Percentiles rank a stretch among this genome's conserved stretches.
These are phyloP conservation scores for Mormoops blainvillei DNA, from an alignment of 2,113 vertebrate species.

Conservation along the genomic window DNA sequence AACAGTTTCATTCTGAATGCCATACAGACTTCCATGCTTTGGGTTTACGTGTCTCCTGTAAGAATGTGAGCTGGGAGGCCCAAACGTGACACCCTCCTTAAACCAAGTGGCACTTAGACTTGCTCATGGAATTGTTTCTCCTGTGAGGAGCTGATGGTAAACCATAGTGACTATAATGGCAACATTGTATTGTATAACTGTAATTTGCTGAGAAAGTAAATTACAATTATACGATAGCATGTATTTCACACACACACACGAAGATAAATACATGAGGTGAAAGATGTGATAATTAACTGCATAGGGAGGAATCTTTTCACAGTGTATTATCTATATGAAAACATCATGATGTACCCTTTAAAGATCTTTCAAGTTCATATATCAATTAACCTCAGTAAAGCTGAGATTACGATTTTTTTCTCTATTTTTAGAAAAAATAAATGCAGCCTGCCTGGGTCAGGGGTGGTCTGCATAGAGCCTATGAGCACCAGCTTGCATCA, in stretches of 20 bases:
- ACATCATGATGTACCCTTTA: neutral
- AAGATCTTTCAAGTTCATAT: neutral
- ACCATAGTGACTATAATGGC: neutral
- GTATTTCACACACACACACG: neutral
- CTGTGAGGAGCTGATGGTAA: neutral
- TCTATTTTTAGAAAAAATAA: neutral
- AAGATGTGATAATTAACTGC: neutral
- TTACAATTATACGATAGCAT: neutral
- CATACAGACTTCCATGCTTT: neutral
- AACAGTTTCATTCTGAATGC: neutral
- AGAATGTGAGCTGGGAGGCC: neutral
- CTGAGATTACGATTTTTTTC: neutral
- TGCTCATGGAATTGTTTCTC: neutral
- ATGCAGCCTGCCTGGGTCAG: neutral
- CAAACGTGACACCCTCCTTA: neutral
- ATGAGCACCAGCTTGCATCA: neutral
- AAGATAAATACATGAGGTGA: neutral
- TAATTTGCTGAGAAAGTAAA: neutral
- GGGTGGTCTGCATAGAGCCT: neutral
- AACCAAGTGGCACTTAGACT: neutral
- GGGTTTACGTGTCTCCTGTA: neutral
- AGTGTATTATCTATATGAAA: neutral
- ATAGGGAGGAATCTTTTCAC: neutral
- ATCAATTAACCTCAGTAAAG: neutral
- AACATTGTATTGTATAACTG: neutral